These are phyloP conservation scores for Chrysolina americana DNA, from an alignment of 2,888 invertebrate species.

Conservation along the genomic window DNA sequence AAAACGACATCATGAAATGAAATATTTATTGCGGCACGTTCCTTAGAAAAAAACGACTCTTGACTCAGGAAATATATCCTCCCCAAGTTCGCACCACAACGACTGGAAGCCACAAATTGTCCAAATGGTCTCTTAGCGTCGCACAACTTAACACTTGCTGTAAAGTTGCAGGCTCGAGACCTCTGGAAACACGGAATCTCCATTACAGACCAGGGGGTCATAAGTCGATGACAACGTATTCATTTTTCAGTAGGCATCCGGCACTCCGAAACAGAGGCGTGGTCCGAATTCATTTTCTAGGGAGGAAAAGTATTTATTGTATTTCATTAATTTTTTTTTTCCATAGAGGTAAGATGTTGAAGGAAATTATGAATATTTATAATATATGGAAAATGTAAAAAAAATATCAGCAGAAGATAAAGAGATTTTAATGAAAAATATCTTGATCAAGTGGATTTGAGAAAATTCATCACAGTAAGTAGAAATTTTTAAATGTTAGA, in stretches of 20 bases:
- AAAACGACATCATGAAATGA: not conserved
- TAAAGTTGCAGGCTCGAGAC: not conserved
- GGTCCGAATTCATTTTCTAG: not conserved
- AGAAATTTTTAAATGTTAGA: no score
- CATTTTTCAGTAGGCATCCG: not conserved
- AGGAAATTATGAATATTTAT: no score
- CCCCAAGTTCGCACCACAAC: not conserved
- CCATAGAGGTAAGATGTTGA: no score
- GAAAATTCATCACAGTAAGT: no score
- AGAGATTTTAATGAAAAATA: no score
- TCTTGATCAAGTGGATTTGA: no score
- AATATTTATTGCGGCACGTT: conserved; percentile 8
- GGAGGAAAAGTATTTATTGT: no score
- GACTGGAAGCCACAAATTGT: conserved; percentile 33
- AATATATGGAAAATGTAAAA: no score
- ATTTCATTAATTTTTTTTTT: no score
- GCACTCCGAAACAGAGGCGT: not conserved
- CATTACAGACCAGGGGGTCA: conserved; percentile 14
- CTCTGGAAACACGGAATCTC: not conserved
- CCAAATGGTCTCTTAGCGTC: conserved; percentile 30
- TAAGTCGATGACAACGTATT: not conserved
- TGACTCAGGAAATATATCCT: not conserved
- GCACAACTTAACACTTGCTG: conserved; percentile 27
- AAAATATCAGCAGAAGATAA: no score
- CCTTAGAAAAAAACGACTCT: not conserved